Base-by-base conservation (phyloP, 2,113 vertebrate genomes). In the Gallinago paraguaiae region DNA sequence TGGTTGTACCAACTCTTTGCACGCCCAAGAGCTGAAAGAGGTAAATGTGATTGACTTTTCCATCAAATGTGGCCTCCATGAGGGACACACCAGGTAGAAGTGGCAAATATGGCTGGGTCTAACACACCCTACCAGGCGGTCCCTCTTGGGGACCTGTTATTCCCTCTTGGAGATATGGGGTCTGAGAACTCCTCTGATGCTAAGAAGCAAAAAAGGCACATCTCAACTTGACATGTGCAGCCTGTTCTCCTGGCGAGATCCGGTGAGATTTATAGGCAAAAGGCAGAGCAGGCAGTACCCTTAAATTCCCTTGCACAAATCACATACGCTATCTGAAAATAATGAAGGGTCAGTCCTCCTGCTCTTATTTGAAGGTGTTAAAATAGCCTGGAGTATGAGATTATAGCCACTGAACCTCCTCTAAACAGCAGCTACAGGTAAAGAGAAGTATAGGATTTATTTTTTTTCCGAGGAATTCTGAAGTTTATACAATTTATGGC, bases 241-340 rank as follows among this genome's bases (percentile, higher is more conserved):
- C 45, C 25, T 72, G 1, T 48, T 64, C 9, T 60, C 14, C n/a
- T 14, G 1, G 14, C 28, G 33, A 83, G 18, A 25, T 3, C 7
- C 2, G 0, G 13, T 57, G 63, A 82, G 31, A 59, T 91, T 67
- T 59, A 67, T 1, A 51, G 45, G 39, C 9, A 83, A 67, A 79
- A 78, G 16, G 20, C 35, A 88, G 60, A 90, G 48, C 33, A 81
- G 51, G 50, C 4, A 30, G 27, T 43, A 51, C 30, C 5, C 19
- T 71, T 68, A 27, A 48, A 25, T 18, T 70, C 28, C 25, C 17
- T 63, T 5, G 31, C 31, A 90, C 16, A 72, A 80, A 81, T n/a
- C 0, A 0, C 22, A 67, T 16, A 35, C 2, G 0, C 15, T 64
- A 13, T 25, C 17, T 43, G 18, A 78, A 68, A 68, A 75, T 63